phyloP scores from a whole-genome alignment of 1,140 invertebrate species.

The Coboldia fuscipes region DNA sequence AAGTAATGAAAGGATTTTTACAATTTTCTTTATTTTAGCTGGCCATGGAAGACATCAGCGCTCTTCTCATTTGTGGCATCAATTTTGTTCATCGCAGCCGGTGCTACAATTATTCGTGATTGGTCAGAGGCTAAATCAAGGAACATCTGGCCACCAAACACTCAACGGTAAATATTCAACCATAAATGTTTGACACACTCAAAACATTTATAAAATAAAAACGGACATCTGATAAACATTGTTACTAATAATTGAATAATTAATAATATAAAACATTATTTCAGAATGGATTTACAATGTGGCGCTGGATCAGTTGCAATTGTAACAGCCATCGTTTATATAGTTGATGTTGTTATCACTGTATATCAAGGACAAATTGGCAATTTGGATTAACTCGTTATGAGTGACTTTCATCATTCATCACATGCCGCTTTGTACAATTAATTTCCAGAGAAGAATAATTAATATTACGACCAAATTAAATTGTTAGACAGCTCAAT shows the following conservation, averaged over 20 bases:
- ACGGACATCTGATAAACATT: background rate
- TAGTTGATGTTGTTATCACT: conserved; percentile 16
- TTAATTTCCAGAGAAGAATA: no score
- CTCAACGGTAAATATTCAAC: conserved; percentile 7
- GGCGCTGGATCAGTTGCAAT: conserved; percentile 15
- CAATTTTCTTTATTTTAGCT: conserved; percentile 5
- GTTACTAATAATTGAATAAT: background rate
- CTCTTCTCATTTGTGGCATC: conserved; percentile 14
- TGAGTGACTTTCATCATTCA: no score
- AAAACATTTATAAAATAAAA: background rate
- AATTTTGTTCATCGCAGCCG: conserved; percentile 13
- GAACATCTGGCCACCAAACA: conserved; percentile 21
- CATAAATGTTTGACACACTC: background rate
- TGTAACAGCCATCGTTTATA: conserved; percentile 12
- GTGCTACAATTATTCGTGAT: conserved; percentile 14
- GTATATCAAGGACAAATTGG: conserved; percentile 11
- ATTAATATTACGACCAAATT: no score
- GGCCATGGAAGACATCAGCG: conserved; percentile 15
- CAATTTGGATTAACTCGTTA: conserved; percentile 1
- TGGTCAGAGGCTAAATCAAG: conserved; percentile 19
- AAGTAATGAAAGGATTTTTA: background rate
- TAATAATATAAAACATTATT: background rate
- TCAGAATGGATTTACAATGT: conserved; percentile 16
- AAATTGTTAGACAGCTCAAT: no score
- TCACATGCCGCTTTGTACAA: no score